These are phyloP conservation scores for Chymomyza amoena DNA, from an alignment of 2,888 invertebrate genomes.

Conservation along the genomic window DNA sequence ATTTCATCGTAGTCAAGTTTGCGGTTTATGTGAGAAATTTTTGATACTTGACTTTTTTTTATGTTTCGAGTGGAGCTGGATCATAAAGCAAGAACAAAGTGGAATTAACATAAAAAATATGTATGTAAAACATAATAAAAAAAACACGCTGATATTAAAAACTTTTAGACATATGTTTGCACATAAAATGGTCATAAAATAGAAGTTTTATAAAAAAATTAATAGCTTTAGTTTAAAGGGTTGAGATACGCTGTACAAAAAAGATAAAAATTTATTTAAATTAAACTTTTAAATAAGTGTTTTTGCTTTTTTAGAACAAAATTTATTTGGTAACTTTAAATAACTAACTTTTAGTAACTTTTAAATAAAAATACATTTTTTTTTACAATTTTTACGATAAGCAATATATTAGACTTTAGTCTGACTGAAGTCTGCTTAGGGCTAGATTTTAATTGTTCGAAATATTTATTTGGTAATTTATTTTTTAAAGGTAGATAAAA, in stretches of 20 bases:
- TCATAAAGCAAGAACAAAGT: neutral
- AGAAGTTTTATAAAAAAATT: neutral
- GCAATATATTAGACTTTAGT: too few species aligned
- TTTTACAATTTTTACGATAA: too few species aligned
- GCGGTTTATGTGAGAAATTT: neutral
- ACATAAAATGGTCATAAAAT: neutral
- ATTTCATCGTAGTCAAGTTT: neutral
- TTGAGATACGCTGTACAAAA: neutral
- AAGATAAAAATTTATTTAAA: too few species aligned
- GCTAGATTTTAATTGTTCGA: too few species aligned
- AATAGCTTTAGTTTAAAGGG: neutral
- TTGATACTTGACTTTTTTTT: neutral
- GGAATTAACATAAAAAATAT: neutral
- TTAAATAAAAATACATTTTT: too few species aligned
- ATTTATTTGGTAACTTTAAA: too few species aligned
- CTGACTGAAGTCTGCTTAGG: too few species aligned
- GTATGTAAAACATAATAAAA: neutral
- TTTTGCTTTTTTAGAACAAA: too few species aligned
- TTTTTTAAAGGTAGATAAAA: too few species aligned
- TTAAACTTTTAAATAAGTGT: too few species aligned
- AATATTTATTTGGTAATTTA: too few species aligned
- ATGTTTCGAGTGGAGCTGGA: neutral
- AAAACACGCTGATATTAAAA: neutral
- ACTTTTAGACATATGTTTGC: neutral
- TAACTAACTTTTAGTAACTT: too few species aligned